Evolutionary conservation across 2,113 vertebrate genomes (phyloP).

Genomic region (Platichthys stellatus): DNA sequence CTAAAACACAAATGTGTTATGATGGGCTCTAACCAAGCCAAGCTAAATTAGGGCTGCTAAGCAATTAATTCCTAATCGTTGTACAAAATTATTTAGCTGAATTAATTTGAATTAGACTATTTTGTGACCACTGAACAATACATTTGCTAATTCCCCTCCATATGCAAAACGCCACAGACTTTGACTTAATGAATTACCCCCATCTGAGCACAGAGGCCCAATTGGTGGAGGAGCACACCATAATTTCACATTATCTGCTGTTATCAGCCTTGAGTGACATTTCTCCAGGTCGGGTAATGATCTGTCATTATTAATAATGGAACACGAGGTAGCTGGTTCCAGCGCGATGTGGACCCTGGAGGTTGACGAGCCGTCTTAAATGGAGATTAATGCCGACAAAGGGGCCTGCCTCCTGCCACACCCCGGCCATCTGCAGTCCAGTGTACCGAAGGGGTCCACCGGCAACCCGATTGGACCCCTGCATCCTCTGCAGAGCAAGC

Average conservation of each 20-base stretch:
- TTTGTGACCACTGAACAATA: constrained; percentile 31
- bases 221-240: not conserved
- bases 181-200: constrained; percentile 28
- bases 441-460: constrained; percentile 50
- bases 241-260: constrained; percentile 43
- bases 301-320: constrained; percentile 54
- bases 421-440: constrained; percentile 75
- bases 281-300: constrained; percentile 48
- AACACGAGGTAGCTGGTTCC: constrained; percentile 25
- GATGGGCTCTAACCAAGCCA: constrained; percentile 14
- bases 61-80: constrained; percentile 25
- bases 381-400: constrained; percentile 76
- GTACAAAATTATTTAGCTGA: constrained; percentile 12
- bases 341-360: constrained; percentile 26
- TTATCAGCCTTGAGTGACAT: constrained; percentile 51
- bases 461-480: constrained; percentile 65
- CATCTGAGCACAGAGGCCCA: constrained; percentile 12
- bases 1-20: not conserved
- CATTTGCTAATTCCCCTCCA: constrained; percentile 11
- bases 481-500: constrained; percentile 72
- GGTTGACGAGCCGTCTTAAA: constrained; percentile 72
- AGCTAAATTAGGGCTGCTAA: constrained; percentile 8
- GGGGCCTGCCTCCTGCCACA: constrained; percentile 61
- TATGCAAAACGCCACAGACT: constrained; percentile 13
- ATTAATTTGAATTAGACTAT: constrained; percentile 47